These are phyloP conservation scores for Colletes collaris DNA, from an alignment of 2,888 invertebrate genomes.

Conservation along the genomic window DNA sequence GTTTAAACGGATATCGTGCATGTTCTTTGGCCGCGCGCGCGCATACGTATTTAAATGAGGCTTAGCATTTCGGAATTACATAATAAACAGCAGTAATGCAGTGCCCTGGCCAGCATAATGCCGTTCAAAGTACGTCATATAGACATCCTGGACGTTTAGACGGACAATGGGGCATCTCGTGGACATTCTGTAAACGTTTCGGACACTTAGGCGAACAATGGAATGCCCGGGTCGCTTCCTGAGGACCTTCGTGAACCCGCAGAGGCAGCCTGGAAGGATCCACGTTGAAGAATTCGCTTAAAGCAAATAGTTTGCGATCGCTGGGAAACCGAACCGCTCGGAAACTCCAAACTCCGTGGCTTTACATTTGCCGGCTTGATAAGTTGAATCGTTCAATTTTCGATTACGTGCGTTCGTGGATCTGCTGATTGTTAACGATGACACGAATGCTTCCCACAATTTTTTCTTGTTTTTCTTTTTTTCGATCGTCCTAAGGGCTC, in stretches of 20 bases:
- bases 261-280: constrained; percentile 6
- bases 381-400: constrained; percentile 1
- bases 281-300: constrained; percentile 35
- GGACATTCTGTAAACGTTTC: constrained; percentile 69
- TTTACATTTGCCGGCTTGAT: not conserved
- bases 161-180: constrained; percentile 63
- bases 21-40: constrained; percentile 33
- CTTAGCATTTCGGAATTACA: constrained; percentile 42
- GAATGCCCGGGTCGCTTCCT: constrained; percentile 56
- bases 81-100: constrained; percentile 64
- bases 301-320: constrained; percentile 35
- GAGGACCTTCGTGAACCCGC: constrained; percentile 46
- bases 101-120: constrained; percentile 54
- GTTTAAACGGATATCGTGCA: constrained; percentile 43
- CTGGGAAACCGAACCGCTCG: constrained; percentile 12
- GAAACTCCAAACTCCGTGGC: not conserved
- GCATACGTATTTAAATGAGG: constrained; percentile 62
- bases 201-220: constrained; percentile 64
- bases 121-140: constrained; percentile 44
- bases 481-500: too few relatives aligned
- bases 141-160: constrained; percentile 61
- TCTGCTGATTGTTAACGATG: too few relatives aligned
- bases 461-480: too few relatives aligned
- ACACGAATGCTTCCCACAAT: too few relatives aligned
- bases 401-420: not conserved